These are phyloP conservation scores for Drosophila sordidapex DNA, from an alignment of 2,888 invertebrate genomes.

Conservation along the genomic window DNA sequence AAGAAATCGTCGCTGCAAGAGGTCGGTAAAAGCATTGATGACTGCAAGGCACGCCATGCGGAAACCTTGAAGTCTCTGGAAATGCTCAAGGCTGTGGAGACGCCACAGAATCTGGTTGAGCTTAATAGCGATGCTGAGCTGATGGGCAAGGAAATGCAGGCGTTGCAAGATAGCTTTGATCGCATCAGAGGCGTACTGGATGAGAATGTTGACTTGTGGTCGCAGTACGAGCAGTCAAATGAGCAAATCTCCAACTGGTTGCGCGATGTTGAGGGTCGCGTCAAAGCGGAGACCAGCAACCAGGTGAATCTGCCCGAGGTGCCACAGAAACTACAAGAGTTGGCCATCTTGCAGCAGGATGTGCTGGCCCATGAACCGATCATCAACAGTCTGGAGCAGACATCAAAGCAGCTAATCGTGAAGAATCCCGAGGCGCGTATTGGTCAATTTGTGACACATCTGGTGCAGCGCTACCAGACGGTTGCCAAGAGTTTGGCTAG, in stretches of 20 bases:
- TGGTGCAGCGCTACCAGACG: constrained; percentile 91
- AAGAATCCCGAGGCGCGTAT: constrained; percentile 94
- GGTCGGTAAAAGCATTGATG: constrained; percentile 89
- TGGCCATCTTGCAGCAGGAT: constrained; percentile 87
- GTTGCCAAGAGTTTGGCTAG: constrained; percentile 89
- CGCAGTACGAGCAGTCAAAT: constrained; percentile 91
- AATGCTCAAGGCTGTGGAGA: constrained; percentile 90
- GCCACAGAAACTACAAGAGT: constrained; percentile 89
- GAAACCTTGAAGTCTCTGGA: constrained; percentile 90
- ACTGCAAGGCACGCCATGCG: constrained; percentile 88
- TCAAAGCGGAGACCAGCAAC: constrained; percentile 90
- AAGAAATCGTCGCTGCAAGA: constrained; percentile 93
- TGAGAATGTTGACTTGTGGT: constrained; percentile 91
- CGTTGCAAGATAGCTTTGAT: constrained; percentile 88
- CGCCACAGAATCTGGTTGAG: constrained; percentile 88
- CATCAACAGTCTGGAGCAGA: constrained; percentile 88
- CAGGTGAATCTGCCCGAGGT: constrained; percentile 89
- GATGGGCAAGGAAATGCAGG: constrained; percentile 89
- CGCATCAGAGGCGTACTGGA: constrained; percentile 89
- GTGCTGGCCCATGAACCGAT: constrained; percentile 88
- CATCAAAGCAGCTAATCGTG: constrained; percentile 90
- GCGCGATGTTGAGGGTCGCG: constrained; percentile 91
- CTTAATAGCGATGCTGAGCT: constrained; percentile 90
- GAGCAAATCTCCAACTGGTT: constrained; percentile 92
- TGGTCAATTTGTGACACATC: constrained; percentile 91